Evolutionary conservation across 2,888 invertebrate genomes (phyloP), one percentile per base, ranked within the genome.

Genomic region (Epistrophe grossulariae): DNA sequence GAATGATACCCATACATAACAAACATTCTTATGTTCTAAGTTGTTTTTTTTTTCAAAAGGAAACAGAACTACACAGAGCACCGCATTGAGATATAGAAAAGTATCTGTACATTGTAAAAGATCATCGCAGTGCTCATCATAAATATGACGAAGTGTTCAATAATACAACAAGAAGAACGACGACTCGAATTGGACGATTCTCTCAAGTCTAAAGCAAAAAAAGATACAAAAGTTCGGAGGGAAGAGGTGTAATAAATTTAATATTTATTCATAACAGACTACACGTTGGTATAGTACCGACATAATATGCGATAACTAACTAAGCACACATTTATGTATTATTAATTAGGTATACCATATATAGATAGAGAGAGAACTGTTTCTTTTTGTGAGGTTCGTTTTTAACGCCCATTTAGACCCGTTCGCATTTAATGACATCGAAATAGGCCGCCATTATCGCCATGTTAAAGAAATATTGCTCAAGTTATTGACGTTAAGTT

Each of bases 121-220:
- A 64, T 35, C 64, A 77, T 68, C 48, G 48, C 38, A 79, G 72
- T 60, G 52, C 45, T 82, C 74, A 62, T 79, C 83, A 57, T 84
- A 84, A 84, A 84, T 73, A 84, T 83, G 83, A 83, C 83, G 73
- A 79, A 79, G 83, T 83, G 78, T 60, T 78, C 78, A 78, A 83
- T 79, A 83, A 73, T 68, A 79, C 68, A 28, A 40, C 38, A 35
- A 35, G 70, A 52, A 13, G n/a, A 52, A 24, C 9, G 40, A 55
- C 24, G 55, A 40, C 40, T 24, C n/a, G 28, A 55, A 43, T 43
- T 62, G 40, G 15, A 40, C 28, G 48, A 17, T 9, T 66, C 59
- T 43, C 43, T n/a, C 17, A 11, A 50, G 35, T 15, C 24, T 24
- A 1, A 24, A 24, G 24, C 24, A 24, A 68, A 62, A 62, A 24